Conservation (phyloP, 64 coral and sea anemone species). For the Trachythela sp. region DNA sequence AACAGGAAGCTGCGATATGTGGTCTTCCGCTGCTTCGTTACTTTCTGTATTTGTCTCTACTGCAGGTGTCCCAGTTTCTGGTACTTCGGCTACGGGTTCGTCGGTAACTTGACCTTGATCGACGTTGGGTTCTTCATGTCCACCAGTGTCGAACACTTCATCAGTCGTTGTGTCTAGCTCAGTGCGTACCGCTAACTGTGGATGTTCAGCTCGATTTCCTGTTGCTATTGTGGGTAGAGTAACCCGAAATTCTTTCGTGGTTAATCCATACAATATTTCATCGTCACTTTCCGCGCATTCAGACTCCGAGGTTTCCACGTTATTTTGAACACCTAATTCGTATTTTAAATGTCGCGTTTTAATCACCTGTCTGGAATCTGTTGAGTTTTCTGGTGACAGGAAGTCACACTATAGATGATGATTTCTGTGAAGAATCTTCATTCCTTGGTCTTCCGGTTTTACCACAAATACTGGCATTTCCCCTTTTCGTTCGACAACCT, state of each 20-base stretch:
- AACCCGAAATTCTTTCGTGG: too few relatives aligned
- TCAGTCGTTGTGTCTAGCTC: not conserved
- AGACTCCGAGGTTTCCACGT: not conserved
- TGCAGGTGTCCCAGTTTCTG: too few relatives aligned
- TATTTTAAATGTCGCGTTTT: not conserved
- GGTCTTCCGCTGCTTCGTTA: too few relatives aligned
- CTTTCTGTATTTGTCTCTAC: too few relatives aligned
- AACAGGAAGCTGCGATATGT: too few relatives aligned
- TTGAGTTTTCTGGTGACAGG: not conserved
- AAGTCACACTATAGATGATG: constrained; percentile 17
- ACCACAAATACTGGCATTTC: constrained; percentile 22
- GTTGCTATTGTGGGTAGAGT: too few relatives aligned
- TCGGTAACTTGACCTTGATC: not conserved
- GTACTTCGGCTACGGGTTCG: not conserved
- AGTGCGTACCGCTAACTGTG: not conserved
- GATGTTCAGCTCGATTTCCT: not conserved
- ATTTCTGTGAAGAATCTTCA: constrained; percentile 34
- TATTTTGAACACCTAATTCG: not conserved
- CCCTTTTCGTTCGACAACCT: not conserved
- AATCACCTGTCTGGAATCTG: not conserved
- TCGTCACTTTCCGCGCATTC: not conserved
- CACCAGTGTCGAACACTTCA: not conserved
- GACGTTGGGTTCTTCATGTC: not conserved
- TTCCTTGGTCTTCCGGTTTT: not conserved
- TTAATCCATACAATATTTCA: not conserved